Evolutionary conservation across 2,113 vertebrate species (phyloP).

Genomic region (Catharus bicknelli): DNA sequence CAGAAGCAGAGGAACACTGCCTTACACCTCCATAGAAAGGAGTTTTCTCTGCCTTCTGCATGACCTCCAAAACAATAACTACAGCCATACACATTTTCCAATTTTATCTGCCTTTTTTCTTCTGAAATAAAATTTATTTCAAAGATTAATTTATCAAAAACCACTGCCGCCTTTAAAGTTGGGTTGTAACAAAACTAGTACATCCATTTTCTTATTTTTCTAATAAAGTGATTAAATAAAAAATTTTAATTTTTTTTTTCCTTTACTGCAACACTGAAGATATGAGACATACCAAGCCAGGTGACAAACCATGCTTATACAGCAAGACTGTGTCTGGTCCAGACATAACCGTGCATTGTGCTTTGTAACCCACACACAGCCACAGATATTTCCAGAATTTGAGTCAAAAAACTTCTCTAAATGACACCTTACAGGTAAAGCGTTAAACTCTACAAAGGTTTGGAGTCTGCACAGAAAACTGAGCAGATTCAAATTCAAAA

Average conservation of each 20-base stretch:
- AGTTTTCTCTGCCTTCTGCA: not conserved
- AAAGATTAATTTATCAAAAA: not conserved
- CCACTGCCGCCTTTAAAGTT: not conserved
- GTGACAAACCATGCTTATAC: not conserved
- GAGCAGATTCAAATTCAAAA: not conserved
- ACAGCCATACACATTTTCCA: not conserved
- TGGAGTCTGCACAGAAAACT: not conserved
- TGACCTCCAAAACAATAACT: not conserved
- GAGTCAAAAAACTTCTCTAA: not conserved
- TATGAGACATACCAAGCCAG: not conserved
- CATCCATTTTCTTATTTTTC: not conserved
- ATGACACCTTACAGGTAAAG: not conserved
- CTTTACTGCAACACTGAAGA: not conserved
- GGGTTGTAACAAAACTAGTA: not conserved
- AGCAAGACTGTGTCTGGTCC: not conserved
- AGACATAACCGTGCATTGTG: not conserved
- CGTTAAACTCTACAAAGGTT: not conserved
- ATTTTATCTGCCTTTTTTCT: not conserved
- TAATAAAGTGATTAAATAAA: not conserved
- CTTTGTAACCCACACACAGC: not conserved
- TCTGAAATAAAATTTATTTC: not conserved
- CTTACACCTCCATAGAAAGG: not conserved
- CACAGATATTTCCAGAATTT: not conserved
- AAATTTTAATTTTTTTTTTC: too few species aligned
- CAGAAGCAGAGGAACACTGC: not conserved